Evolutionary conservation across 2,113 vertebrate genomes (phyloP).

Genomic region (Myocastor coypus): DNA sequence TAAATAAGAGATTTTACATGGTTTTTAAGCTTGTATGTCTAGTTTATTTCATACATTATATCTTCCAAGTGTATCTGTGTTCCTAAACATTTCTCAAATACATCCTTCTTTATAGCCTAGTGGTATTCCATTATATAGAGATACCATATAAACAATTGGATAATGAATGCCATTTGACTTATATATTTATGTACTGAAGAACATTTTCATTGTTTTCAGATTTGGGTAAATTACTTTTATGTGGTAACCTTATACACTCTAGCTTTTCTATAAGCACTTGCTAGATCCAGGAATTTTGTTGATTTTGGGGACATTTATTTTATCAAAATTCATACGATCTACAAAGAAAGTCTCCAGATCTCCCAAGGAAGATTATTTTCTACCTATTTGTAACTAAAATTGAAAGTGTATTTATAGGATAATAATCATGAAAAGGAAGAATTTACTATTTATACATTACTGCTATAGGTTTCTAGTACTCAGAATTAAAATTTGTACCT

Average conservation of each 20-base stretch:
- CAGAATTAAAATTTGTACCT: conserved; percentile 21
- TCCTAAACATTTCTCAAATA: background rate
- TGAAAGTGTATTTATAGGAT: conserved; percentile 26
- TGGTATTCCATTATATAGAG: background rate
- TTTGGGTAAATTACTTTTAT: background rate
- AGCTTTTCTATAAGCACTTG: background rate
- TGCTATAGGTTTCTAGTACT: background rate
- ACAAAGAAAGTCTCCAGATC: background rate
- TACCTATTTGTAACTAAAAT: background rate
- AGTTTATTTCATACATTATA: background rate
- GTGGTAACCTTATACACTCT: background rate
- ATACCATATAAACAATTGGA: background rate
- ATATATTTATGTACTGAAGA: background rate
- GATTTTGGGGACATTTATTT: background rate
- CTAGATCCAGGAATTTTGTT: background rate
- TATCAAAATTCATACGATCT: background rate
- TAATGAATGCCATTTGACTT: background rate
- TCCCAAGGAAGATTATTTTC: background rate
- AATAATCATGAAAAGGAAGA: background rate
- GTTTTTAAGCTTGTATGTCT: background rate
- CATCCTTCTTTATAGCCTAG: background rate
- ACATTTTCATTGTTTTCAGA: background rate
- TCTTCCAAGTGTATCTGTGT: background rate
- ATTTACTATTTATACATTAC: conserved; percentile 6
- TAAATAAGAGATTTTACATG: background rate